These are phyloP conservation scores for Callosobruchus maculatus DNA, from an alignment of 2,888 invertebrate genomes.

Conservation along the genomic window DNA sequence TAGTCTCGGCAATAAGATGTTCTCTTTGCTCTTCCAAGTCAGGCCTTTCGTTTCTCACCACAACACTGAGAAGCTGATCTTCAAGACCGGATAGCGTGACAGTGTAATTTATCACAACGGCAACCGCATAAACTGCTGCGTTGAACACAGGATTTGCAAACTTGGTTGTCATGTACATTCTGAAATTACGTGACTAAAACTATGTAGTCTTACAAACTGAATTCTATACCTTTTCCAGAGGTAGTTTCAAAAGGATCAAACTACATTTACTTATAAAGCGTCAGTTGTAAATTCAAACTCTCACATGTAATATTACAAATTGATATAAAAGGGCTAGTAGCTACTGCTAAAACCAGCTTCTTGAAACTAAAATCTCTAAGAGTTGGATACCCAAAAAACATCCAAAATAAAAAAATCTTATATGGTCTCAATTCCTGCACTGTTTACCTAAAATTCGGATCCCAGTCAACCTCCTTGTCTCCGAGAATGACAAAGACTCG, in stretches of 20 bases:
- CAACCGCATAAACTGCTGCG: constrained; percentile 82
- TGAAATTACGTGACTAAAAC: constrained; percentile 36
- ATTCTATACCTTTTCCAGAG: neutral
- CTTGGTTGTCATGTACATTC: constrained; percentile 84
- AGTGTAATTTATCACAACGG: constrained; percentile 87
- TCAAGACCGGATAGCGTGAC: constrained; percentile 85
- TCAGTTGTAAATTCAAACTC: no score
- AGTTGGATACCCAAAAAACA: no score
- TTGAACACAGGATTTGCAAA: constrained; percentile 83
- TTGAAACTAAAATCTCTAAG: no score
- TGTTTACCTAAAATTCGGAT: constrained; percentile 69
- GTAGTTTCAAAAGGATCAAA: no score
- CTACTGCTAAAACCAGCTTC: no score
- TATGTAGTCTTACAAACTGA: no score
- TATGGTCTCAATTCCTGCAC: no score
- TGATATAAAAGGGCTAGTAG: no score
- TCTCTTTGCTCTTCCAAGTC: constrained; percentile 88
- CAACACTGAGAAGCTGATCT: constrained; percentile 86
- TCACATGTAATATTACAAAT: no score
- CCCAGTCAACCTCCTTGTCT: constrained; percentile 86
- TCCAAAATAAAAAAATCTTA: no score
- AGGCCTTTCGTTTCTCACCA: constrained; percentile 80
- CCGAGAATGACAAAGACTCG: constrained; percentile 82
- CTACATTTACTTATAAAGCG: no score
- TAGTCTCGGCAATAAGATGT: constrained; percentile 76